phyloP scores from a whole-genome alignment of 2,888 invertebrate species.

The Conomelus anceps region DNA sequence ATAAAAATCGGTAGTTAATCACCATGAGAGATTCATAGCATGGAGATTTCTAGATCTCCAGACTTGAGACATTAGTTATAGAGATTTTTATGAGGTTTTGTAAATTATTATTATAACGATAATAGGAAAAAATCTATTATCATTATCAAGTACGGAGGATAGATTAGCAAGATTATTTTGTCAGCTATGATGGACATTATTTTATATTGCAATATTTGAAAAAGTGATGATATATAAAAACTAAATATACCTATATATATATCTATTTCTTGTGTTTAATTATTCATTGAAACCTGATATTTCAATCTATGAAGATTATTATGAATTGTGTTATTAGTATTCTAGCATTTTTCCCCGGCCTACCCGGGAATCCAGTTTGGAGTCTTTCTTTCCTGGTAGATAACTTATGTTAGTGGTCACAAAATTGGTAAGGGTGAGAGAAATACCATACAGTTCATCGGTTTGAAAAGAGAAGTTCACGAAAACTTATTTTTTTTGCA shows the following conservation, averaged over 20 bases:
- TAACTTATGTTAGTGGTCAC: no score
- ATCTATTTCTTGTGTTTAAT: not conserved
- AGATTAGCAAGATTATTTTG: not conserved
- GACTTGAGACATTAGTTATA: not conserved
- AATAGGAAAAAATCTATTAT: not conserved
- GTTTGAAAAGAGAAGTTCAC: no score
- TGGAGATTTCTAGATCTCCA: not conserved
- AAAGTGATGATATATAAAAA: not conserved
- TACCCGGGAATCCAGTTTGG: no score
- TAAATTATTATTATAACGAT: not conserved
- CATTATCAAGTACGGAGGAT: not conserved
- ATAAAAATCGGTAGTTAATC: not conserved
- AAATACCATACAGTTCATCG: no score
- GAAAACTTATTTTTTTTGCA: no score
- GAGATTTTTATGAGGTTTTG: not conserved
- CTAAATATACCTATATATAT: not conserved
- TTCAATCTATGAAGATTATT: no score
- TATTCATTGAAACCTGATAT: no score
- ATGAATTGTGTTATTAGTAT: no score
- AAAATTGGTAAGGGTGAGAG: no score
- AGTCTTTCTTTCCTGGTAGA: no score
- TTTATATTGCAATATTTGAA: not conserved
- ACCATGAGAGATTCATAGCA: not conserved
- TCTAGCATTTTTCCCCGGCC: no score
- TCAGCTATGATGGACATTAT: not conserved